Evolutionary conservation across 53 echinoderm and acorn worm genomes (phyloP).

Genomic region (Echinarachnius parma): DNA sequence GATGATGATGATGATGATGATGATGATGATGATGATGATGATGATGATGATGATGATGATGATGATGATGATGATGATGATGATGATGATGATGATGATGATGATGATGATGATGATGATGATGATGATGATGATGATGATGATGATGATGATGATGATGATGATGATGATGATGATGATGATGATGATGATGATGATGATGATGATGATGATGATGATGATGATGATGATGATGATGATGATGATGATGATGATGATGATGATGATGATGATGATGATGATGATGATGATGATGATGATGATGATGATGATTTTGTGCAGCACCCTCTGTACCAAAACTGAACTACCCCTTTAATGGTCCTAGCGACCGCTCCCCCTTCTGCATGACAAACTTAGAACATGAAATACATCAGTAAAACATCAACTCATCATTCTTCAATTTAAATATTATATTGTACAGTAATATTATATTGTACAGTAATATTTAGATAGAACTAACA

Average conservation of each 20-base stretch:
- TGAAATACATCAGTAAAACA: no score
- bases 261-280: constrained; percentile 8
- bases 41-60: constrained; percentile 10
- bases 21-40: background rate
- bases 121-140: background rate
- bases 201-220: background rate
- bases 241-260: background rate
- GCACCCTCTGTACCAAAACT: no score
- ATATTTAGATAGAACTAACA: no score
- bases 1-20: background rate
- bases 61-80: background rate
- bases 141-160: background rate
- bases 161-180: background rate
- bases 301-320: background rate
- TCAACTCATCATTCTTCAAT: no score
- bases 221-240: background rate
- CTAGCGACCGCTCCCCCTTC: no score
- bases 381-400: no score
- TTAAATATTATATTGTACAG: no score
- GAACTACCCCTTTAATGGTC: no score
- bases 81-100: background rate
- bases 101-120: background rate
- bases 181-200: constrained; percentile 1
- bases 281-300: constrained; percentile 3
- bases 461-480: no score